Evolutionary conservation across 1,140 invertebrate species (phyloP).

Genomic region (Hycleus phaleratus): DNA sequence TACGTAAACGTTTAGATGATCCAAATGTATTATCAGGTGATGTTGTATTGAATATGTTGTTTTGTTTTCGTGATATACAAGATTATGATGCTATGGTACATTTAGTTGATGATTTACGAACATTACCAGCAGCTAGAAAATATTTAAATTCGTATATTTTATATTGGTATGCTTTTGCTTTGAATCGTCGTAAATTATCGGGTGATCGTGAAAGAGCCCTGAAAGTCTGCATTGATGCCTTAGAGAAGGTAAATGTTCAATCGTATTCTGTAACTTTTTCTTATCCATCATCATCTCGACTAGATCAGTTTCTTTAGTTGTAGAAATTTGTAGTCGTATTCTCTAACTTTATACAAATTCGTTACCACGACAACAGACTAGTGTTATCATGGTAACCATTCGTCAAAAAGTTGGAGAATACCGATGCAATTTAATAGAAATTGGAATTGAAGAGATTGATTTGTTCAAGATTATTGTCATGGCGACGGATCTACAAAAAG

Average conservation of each 20-base stretch:
- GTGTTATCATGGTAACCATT: too few relatives aligned
- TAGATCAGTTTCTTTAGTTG: too few relatives aligned
- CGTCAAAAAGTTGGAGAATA: too few relatives aligned
- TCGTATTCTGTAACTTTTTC: too few relatives aligned
- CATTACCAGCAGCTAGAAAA: slow-evolving; percentile 85
- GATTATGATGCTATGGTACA: slow-evolving; percentile 98
- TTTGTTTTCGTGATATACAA: slow-evolving; percentile 87
- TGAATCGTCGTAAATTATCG: slow-evolving; percentile 88
- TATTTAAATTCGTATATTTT: slow-evolving; percentile 86
- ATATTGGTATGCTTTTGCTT: slow-evolving; percentile 93
- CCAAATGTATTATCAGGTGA: slow-evolving; percentile 93
- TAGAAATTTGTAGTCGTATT: too few relatives aligned
- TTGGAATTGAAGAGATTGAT: too few relatives aligned
- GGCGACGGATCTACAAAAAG: too few relatives aligned
- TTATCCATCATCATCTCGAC: too few relatives aligned
- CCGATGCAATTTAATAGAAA: too few relatives aligned
- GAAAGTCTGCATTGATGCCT: slow-evolving; percentile 80
- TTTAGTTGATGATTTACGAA: slow-evolving; percentile 89
- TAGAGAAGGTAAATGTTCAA: slow-evolving; percentile 54
- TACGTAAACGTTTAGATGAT: slow-evolving; percentile 91
- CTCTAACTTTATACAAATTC: too few relatives aligned
- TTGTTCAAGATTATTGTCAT: neutral
- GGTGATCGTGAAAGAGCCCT: slow-evolving; percentile 93
- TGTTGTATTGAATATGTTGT: slow-evolving; percentile 86
- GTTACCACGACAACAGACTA: too few relatives aligned